Base-by-base conservation (phyloP, 2,113 vertebrate genomes). In the Neomonachus schauinslandi region DNA sequence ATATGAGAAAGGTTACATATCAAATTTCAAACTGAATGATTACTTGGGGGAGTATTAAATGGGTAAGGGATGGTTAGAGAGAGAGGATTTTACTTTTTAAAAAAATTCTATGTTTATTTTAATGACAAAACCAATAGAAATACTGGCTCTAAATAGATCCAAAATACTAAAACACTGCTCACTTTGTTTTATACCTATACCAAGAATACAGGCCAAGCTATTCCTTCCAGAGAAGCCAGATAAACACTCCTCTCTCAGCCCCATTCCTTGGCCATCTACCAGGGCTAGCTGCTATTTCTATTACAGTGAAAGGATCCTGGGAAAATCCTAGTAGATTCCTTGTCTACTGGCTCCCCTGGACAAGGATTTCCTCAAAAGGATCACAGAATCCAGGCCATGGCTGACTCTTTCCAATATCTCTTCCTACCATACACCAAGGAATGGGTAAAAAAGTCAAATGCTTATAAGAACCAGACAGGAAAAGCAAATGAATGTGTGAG, bases 21-120 rank as follows among this genome's bases (percentile, higher is more conserved):
- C n/a, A 84, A 80, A 93, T 69, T 91, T 86, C 63, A 89, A 80
- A 86, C n/a, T 88, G 80, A 89, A 86, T 55, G 6, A 89, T 80
- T 74, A 87, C 1, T 31, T 57, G 13, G 36, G 26, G n/a, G 14
- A 91, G 10, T 57, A 46, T 36, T 63, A 91, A 76, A 57, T 57
- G 24, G 67, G n/a, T 31, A 95, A 94, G 95, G 87, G 36, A 61
- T 61, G 63, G 79, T 26, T 83, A 81, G 14, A 76, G 61, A 97
- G 8, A 83, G 33, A 81, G 7, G 36, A 86, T 61, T 92, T 79
- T 90, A 86, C 26, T 77, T 81, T 97, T 65, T 33, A 67, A 46
- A 46, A 46, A 46, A 31, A 18, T 76, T 81, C 21, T 65, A 42
- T 84, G 24, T 87, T 96, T 82, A 85, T 26, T 94, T 67, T 92